Evolutionary conservation across 2,113 vertebrate genomes (phyloP).

Genomic region (Microtus oregoni): DNA sequence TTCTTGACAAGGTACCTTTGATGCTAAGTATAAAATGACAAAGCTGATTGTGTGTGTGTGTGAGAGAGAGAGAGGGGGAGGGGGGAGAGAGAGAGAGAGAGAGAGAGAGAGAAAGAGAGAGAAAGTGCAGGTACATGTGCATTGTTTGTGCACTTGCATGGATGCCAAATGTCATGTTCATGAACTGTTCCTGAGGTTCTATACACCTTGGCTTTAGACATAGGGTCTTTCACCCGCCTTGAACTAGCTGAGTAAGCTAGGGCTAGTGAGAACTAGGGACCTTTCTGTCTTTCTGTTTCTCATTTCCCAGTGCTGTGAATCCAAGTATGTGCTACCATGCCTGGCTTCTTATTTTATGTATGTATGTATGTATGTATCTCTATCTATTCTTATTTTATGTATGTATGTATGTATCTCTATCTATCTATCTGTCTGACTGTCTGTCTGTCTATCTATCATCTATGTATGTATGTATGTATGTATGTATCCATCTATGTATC

Average conservation of each 20-base stretch:
- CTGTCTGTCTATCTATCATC: too few relatives aligned
- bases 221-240: neutral
- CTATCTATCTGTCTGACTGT: too few relatives aligned
- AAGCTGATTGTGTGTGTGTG: neutral
- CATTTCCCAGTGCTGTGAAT: neutral
- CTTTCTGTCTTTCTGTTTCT: neutral
- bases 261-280: neutral
- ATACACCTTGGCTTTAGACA: neutral
- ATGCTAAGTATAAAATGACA: neutral
- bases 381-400: too few relatives aligned
- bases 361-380: too few relatives aligned
- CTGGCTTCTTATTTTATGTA: neutral
- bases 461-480: too few relatives aligned
- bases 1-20: neutral
- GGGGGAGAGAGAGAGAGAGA: too few relatives aligned
- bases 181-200: neutral
- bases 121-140: neutral
- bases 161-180: neutral
- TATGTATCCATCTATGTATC: too few relatives aligned
- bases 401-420: too few relatives aligned
- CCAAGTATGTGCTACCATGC: neutral
- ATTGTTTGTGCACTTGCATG: neutral
- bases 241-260: neutral
- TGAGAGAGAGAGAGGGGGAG: too few relatives aligned
- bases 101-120: too few relatives aligned